These are phyloP conservation scores for Drosophila asahinai DNA, from an alignment of 1,140 invertebrate genomes.

Conservation along the genomic window DNA sequence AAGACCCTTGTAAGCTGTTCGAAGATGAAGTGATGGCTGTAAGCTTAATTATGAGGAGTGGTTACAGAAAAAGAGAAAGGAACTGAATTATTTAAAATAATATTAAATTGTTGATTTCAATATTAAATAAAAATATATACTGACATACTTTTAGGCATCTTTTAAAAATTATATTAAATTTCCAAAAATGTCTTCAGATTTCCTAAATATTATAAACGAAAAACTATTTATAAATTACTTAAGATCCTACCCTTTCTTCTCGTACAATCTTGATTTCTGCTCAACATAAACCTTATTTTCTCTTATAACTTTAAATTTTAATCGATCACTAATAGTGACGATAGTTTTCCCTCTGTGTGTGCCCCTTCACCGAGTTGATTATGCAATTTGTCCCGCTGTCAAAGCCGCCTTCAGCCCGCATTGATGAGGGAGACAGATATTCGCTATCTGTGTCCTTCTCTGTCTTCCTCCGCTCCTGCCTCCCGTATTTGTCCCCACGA, in stretches of 20 bases:
- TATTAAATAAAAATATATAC: background rate
- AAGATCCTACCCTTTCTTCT: background rate
- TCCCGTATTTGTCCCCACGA: slow-evolving; percentile 7
- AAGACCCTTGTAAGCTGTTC: slow-evolving; percentile 9
- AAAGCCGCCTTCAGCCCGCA: slow-evolving; percentile 61
- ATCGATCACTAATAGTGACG: background rate
- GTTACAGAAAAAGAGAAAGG: background rate
- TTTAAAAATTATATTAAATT: background rate
- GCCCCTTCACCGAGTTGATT: slow-evolving; percentile 15
- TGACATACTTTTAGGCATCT: background rate
- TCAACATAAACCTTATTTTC: background rate
- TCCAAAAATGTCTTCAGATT: background rate
- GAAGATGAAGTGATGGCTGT: slow-evolving; percentile 5
- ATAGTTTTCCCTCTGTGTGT: slow-evolving; percentile 3
- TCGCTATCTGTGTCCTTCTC: slow-evolving; percentile 16
- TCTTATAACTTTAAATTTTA: background rate
- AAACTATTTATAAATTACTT: no score
- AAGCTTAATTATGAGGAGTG: slow-evolving; percentile 5
- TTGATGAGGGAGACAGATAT: slow-evolving; percentile 50
- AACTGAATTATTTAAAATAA: background rate
- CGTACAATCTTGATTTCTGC: background rate
- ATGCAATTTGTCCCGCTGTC: slow-evolving; percentile 65
- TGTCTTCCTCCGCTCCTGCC: background rate
- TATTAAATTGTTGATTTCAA: no score
- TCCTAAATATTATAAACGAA: background rate